Evolutionary conservation across 2,113 vertebrate genomes (phyloP).

Genomic region (Elaphurus davidianus): DNA sequence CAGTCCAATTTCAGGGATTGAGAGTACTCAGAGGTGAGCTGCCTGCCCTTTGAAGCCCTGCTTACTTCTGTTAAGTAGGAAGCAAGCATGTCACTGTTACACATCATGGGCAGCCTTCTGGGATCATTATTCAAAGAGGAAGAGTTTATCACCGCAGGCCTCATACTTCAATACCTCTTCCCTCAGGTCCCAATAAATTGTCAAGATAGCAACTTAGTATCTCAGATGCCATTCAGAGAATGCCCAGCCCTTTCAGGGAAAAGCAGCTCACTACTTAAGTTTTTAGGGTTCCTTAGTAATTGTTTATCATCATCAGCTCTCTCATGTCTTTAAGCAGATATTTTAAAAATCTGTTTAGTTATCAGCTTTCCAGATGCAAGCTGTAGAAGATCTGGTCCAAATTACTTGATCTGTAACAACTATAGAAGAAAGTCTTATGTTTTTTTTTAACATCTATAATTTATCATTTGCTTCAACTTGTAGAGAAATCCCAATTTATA

Average conservation of each 20-base stretch:
- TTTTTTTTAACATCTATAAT: not conserved
- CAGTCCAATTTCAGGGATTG: not conserved
- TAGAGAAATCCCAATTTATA: not conserved
- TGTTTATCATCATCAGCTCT: not conserved
- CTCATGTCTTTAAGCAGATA: not conserved
- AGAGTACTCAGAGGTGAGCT: not conserved
- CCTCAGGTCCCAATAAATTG: not conserved
- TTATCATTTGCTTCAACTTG: not conserved
- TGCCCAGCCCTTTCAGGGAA: not conserved
- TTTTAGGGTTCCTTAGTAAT: not conserved
- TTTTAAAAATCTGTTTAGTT: not conserved
- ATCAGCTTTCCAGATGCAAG: not conserved
- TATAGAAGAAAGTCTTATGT: not conserved
- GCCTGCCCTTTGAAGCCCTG: not conserved
- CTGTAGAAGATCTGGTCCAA: not conserved
- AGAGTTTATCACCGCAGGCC: not conserved
- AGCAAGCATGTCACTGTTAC: not conserved
- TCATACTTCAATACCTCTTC: not conserved
- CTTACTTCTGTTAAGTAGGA: not conserved
- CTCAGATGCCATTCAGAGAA: not conserved
- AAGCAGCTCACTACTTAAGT: not conserved
- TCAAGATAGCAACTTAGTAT: not conserved
- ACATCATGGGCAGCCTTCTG: not conserved
- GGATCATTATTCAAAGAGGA: not conserved
- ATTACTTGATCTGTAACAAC: not conserved